Conservation (phyloP, 2,888 invertebrate genomes). For the Ommatoiulus sabulosus region DNA sequence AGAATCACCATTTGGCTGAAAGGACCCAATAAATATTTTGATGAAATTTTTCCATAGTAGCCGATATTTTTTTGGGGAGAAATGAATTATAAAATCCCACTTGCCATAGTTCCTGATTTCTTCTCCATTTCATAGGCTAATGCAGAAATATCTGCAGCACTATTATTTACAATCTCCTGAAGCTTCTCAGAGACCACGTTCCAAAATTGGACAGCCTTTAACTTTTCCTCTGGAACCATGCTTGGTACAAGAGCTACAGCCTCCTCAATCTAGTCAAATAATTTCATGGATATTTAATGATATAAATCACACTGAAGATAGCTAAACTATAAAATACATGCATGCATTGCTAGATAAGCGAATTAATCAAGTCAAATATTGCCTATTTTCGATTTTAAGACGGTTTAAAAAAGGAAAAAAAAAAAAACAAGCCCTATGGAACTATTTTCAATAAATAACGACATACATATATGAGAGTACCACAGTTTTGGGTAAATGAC, state of each 20-base stretch:
- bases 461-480: too few relatives aligned
- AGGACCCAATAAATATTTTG: not conserved
- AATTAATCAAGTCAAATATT: too few relatives aligned
- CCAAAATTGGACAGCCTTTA: constrained; percentile 65
- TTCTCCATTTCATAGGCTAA: constrained; percentile 63
- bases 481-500: too few relatives aligned
- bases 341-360: too few relatives aligned
- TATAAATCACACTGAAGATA: too few relatives aligned
- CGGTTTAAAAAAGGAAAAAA: too few relatives aligned
- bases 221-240: constrained; percentile 64
- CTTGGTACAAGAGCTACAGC: constrained; percentile 64
- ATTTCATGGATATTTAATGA: too few relatives aligned
- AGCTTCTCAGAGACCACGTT: constrained; percentile 64
- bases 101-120: constrained; percentile 59
- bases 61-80: not conserved
- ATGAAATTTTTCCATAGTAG: not conserved
- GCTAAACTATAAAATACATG: too few relatives aligned
- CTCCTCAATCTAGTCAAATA: constrained; percentile 63
- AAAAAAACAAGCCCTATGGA: too few relatives aligned
- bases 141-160: constrained; percentile 64
- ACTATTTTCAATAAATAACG: too few relatives aligned
- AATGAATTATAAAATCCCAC: not conserved
- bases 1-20: not conserved
- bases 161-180: constrained; percentile 65
- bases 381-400: too few relatives aligned